These are phyloP conservation scores for Poecilia picta DNA, from an alignment of 2,797 vertebrate species.

Conservation along the genomic window DNA sequence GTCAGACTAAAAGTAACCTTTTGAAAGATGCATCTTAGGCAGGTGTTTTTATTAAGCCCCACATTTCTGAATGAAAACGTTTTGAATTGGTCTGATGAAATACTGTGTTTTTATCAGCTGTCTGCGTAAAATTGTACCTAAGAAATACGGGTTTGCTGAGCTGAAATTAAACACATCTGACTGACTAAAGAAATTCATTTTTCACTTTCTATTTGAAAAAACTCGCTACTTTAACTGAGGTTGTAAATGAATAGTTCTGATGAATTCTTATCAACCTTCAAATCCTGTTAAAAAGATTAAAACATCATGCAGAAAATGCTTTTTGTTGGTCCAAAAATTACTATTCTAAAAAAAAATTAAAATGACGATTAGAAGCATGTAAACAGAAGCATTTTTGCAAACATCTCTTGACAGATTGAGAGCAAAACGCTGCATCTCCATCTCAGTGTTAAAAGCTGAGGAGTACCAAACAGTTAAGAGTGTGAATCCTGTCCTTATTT, in stretches of 20 bases:
- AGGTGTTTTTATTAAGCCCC: neutral
- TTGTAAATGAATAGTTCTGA: neutral
- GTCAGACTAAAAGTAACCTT: neutral
- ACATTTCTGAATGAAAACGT: neutral
- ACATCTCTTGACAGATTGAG: neutral
- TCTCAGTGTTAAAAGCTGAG: neutral
- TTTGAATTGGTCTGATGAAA: neutral
- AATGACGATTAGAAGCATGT: neutral
- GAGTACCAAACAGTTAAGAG: neutral
- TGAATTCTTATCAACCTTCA: neutral
- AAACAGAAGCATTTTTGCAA: neutral
- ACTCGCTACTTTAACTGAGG: neutral
- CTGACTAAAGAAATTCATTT: neutral
- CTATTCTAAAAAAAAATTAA: neutral
- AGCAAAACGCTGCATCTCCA: neutral
- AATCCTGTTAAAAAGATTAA: neutral
- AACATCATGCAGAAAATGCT: neutral
- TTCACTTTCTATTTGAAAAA: neutral
- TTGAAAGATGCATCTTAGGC: neutral
- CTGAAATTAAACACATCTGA: neutral
- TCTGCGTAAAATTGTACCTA: neutral
- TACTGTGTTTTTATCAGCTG: neutral
- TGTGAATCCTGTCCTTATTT: neutral
- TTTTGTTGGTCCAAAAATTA: neutral
- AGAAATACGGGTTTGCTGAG: neutral